These are phyloP conservation scores for Nesidiocoris tenuis DNA, from an alignment of 2,888 invertebrate species.

Conservation along the genomic window DNA sequence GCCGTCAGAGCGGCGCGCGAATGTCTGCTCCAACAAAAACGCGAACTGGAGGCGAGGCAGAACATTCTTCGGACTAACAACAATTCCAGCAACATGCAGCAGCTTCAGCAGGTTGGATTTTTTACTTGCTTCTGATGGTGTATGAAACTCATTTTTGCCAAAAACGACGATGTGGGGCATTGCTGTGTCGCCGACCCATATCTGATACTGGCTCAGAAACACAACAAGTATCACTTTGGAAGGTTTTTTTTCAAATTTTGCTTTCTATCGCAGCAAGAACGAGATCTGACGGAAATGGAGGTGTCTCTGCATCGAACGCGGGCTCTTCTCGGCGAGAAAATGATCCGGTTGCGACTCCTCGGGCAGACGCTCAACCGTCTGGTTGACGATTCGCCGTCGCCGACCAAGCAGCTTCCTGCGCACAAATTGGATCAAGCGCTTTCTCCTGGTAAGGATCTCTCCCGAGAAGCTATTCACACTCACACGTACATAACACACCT, in stretches of 20 bases:
- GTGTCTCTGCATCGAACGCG: conserved; percentile 78
- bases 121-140: too few relatives aligned
- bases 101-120: conserved; percentile 55
- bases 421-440: conserved; percentile 58
- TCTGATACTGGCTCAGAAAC: too few relatives aligned
- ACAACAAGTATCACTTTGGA: too few relatives aligned
- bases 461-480: too few relatives aligned
- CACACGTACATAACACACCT: too few relatives aligned
- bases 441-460: conserved; percentile 40
- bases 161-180: too few relatives aligned
- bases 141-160: too few relatives aligned
- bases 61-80: conserved; percentile 43
- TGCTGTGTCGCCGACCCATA: too few relatives aligned
- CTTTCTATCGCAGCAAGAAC: conserved; percentile 68
- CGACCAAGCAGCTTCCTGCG: conserved; percentile 58
- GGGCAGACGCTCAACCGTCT: conserved; percentile 73
- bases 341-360: conserved; percentile 74
- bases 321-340: conserved; percentile 77
- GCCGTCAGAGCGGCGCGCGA: conserved; percentile 81
- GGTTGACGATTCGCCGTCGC: conserved; percentile 54
- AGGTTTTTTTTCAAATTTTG: too few relatives aligned
- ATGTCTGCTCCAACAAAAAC: conserved; percentile 67
- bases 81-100: conserved; percentile 57
- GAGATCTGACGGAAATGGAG: conserved; percentile 79
- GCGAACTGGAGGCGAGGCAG: conserved; percentile 63